These are phyloP conservation scores for Botia kubotai DNA, from an alignment of 2,797 vertebrate species.

Conservation along the genomic window DNA sequence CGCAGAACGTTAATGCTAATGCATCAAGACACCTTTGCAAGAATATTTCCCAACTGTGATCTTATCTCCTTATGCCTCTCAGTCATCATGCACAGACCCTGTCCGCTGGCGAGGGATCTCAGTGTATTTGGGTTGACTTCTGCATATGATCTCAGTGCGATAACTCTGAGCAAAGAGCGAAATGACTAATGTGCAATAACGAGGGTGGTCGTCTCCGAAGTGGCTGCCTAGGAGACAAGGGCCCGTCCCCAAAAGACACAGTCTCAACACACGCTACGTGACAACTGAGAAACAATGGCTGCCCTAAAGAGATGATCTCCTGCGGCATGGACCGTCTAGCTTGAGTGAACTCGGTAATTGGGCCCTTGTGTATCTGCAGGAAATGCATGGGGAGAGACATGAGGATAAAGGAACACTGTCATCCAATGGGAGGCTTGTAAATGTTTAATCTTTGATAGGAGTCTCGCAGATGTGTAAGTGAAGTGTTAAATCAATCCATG, in stretches of 20 bases:
- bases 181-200: constrained; percentile 40
- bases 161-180: constrained; percentile 34
- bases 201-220: constrained; percentile 9
- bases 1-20: not conserved
- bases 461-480: not conserved
- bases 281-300: constrained; percentile 38
- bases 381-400: constrained; percentile 7
- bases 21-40: not conserved
- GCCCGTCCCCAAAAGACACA: constrained; percentile 44
- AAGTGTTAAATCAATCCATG: not conserved
- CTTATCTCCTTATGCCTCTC: not conserved
- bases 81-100: not conserved
- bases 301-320: constrained; percentile 30
- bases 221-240: constrained; percentile 31
- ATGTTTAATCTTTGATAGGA: not conserved
- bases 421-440: not conserved
- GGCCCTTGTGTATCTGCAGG: constrained; percentile 35
- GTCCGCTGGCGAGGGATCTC: not conserved
- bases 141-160: constrained; percentile 25
- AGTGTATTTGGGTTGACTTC: constrained; percentile 14
- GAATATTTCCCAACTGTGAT: constrained; percentile 5
- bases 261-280: constrained; percentile 19
- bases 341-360: constrained; percentile 51
- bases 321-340: constrained; percentile 37
- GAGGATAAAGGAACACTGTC: constrained; percentile 4